A percentile compares a stretch with the other conserved stretches of the same genome.
Evolutionary conservation across 2,113 vertebrate genomes (phyloP).

Genomic region (Atractosteus spatula): DNA sequence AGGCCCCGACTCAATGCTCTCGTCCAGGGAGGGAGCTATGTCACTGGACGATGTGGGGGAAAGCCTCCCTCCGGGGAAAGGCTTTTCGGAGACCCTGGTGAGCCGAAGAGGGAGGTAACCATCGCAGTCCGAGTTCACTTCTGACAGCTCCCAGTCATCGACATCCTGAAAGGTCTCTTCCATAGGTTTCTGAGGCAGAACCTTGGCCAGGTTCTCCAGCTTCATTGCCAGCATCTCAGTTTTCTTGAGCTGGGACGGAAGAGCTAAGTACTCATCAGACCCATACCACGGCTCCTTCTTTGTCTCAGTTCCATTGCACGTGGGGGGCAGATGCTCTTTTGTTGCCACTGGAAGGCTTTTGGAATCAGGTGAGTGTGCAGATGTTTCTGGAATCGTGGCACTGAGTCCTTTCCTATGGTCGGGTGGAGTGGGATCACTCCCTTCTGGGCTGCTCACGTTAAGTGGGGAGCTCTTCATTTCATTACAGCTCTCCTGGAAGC

Average conservation of each 20-base stretch:
- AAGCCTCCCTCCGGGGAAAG: slow-evolving; percentile 49
- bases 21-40: slow-evolving; percentile 78
- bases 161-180: slow-evolving; percentile 80
- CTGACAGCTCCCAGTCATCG: slow-evolving; percentile 94
- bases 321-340: slow-evolving; percentile 24
- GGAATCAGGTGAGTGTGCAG: not conserved
- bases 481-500: not conserved
- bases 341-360: slow-evolving; percentile 34
- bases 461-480: not conserved
- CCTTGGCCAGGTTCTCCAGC: slow-evolving; percentile 83
- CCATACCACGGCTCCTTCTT: slow-evolving; percentile 79
- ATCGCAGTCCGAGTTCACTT: slow-evolving; percentile 86
- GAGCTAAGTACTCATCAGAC: slow-evolving; percentile 92
- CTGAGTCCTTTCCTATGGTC: too few species aligned
- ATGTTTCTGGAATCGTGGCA: not conserved
- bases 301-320: slow-evolving; percentile 25
- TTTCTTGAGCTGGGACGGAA: slow-evolving; percentile 88
- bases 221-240: slow-evolving; percentile 88
- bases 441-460: too few species aligned
- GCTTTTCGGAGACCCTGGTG: slow-evolving; percentile 61
- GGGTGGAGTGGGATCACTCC: too few species aligned
- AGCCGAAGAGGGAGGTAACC: slow-evolving; percentile 56
- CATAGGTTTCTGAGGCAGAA: slow-evolving; percentile 73
- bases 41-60: slow-evolving; percentile 89
- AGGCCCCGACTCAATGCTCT: slow-evolving; percentile 86